Evolutionary conservation across 2,797 vertebrate species (phyloP), one percentile per base, ranked within the genome.

Genomic region (Enteromius afrohamiltoni): DNA sequence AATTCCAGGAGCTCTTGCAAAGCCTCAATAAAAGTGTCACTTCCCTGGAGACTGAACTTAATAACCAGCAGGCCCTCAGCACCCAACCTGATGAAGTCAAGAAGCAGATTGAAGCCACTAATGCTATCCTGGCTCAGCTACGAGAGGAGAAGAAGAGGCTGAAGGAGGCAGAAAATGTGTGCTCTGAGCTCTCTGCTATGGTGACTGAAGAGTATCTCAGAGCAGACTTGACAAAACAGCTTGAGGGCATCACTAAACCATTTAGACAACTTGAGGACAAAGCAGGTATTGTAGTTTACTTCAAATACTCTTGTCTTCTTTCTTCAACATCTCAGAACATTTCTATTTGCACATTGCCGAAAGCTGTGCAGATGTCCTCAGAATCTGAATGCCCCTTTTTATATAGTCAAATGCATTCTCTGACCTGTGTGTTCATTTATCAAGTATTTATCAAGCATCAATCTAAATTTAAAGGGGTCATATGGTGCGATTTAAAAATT

Each of bases 201-300:
- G 96, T 99, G 85, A 96, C 94, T 42, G 98, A 99, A 87, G 96
- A 97, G 58, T 99, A 99, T 91, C 93, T 99, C 87, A 97, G 96
- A 93, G 96, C 96, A 77, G 97, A 99, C 90, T 93, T 99, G 19
- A 91, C 88, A 6, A 94, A 97, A 87, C 98, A 99, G 86, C 91
- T 99, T 89, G 97, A 99, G 53, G 93, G 92, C 80, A 91, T 98
- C 93, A 91, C 94, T 91, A 99, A 97, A 87, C 95, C 95, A 0
- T 96, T 97, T 89, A 96, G 93, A 90, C 96, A 97, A 81, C 93
- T 99, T 84, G 96, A 98, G 83, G 96, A 97, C 88, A 98, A 96
- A 96, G 92, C 98, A 96, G 97, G 98, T 99, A 90, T 80, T 97
- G 94, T 37, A 34, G 34, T 74, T 85, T 45, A n/a, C 6, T 14